Evolutionary conservation across 1,140 invertebrate species (phyloP).

Genomic region (Grapholita molesta): DNA sequence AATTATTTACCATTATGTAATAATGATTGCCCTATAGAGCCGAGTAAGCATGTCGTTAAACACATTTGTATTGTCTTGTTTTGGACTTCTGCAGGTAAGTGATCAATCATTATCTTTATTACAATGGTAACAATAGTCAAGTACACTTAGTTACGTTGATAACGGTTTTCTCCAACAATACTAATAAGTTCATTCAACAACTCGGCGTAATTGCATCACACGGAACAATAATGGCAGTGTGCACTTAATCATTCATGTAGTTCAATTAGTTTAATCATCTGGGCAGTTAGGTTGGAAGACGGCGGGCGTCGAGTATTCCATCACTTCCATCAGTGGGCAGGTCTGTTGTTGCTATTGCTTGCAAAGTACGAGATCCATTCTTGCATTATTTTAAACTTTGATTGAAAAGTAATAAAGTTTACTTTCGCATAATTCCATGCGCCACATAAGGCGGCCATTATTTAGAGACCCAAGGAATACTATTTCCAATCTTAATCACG

Average conservation of each 20-base stretch:
- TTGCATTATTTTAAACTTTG: too few relatives aligned
- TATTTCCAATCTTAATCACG: too few relatives aligned
- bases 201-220: constrained; percentile 13
- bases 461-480: too few relatives aligned
- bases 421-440: too few relatives aligned
- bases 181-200: constrained; percentile 10
- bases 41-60: background rate
- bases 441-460: too few relatives aligned
- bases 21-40: background rate
- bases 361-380: background rate
- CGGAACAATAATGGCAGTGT: constrained; percentile 18
- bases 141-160: constrained; percentile 9
- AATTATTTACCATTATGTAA: too few relatives aligned
- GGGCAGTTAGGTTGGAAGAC: background rate
- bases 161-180: background rate
- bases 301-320: constrained; percentile 28
- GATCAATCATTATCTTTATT: background rate
- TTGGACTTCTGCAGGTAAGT: background rate
- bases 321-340: constrained; percentile 37
- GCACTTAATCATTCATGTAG: constrained; percentile 37
- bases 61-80: background rate
- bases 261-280: constrained; percentile 41
- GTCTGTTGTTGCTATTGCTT: constrained; percentile 22
- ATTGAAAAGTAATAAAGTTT: too few relatives aligned
- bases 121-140: background rate